These are phyloP conservation scores for Apis dorsata DNA, from an alignment of 1,140 invertebrate species.

Conservation along the genomic window DNA sequence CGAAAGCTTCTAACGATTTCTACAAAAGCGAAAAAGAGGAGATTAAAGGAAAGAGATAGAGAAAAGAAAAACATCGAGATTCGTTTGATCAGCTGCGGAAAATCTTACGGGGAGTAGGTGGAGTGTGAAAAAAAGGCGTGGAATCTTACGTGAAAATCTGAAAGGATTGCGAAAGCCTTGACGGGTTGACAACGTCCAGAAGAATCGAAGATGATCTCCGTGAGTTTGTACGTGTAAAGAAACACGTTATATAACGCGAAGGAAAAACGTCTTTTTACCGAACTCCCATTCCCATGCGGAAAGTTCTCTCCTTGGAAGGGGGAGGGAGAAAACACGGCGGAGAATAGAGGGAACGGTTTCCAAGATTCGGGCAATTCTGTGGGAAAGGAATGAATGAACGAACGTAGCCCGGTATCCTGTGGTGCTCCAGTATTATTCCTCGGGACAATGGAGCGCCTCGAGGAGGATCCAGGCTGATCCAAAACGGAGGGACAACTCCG, in stretches of 20 bases:
- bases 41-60: slow-evolving; percentile 10
- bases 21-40: slow-evolving; percentile 5
- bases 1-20: not conserved
- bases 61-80: slow-evolving; percentile 10
- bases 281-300: slow-evolving; percentile 65
- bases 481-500: not conserved
- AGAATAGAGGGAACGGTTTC: slow-evolving; percentile 73
- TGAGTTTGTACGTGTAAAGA: slow-evolving; percentile 60
- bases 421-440: slow-evolving; percentile 69
- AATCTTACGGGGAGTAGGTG: slow-evolving; percentile 32
- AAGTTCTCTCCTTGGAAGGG: slow-evolving; percentile 31
- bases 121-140: slow-evolving; percentile 59
- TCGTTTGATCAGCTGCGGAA: slow-evolving; percentile 29
- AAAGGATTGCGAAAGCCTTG: slow-evolving; percentile 72
- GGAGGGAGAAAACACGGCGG: slow-evolving; percentile 64
- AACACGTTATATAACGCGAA: not conserved
- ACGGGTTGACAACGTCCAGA: slow-evolving; percentile 32
- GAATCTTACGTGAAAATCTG: slow-evolving; percentile 65
- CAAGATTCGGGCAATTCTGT: slow-evolving; percentile 75
- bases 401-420: slow-evolving; percentile 54
- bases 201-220: slow-evolving; percentile 56
- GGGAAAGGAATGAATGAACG: slow-evolving; percentile 73
- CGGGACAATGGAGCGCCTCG: slow-evolving; percentile 65
- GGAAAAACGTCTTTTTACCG: slow-evolving; percentile 33
- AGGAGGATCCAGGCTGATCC: slow-evolving; percentile 47